phyloP scores from a whole-genome alignment of 2,888 invertebrate genomes.

The Ormyrus labotus region DNA sequence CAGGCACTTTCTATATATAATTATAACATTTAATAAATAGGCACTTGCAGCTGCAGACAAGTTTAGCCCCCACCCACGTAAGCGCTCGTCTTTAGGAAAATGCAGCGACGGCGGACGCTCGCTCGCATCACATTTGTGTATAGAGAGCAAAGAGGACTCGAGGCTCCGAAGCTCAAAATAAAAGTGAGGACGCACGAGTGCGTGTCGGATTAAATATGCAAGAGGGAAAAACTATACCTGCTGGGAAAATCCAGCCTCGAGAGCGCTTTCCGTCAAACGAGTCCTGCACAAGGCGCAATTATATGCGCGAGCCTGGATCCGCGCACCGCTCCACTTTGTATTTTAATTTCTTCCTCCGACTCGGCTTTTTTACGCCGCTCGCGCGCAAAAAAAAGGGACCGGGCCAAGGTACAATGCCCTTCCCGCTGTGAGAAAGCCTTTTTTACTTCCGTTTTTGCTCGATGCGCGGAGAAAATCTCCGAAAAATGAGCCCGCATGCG shows the following conservation, averaged over 20 bases:
- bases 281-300: constrained; percentile 54
- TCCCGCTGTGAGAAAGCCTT: constrained; percentile 1
- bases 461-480: neutral
- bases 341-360: constrained; percentile 35
- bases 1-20: no score
- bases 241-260: constrained; percentile 66
- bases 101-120: no score
- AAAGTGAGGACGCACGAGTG: constrained; percentile 55
- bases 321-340: constrained; percentile 57
- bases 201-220: constrained; percentile 69
- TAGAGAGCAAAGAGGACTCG: no score
- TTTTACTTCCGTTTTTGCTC: neutral
- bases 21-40: no score
- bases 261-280: constrained; percentile 53
- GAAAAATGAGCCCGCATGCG: constrained; percentile 52
- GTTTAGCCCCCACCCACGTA: no score
- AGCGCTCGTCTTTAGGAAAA: no score
- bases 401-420: neutral
- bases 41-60: no score
- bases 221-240: constrained; percentile 66
- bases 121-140: no score
- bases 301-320: constrained; percentile 52
- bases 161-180: constrained; percentile 37
- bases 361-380: constrained; percentile 16
- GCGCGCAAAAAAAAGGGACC: neutral